Percentiles rank a stretch among this genome's conserved stretches.
These are phyloP conservation scores for Herpetotheres cachinnans DNA, from an alignment of 2,113 vertebrate genomes.

Conservation along the genomic window DNA sequence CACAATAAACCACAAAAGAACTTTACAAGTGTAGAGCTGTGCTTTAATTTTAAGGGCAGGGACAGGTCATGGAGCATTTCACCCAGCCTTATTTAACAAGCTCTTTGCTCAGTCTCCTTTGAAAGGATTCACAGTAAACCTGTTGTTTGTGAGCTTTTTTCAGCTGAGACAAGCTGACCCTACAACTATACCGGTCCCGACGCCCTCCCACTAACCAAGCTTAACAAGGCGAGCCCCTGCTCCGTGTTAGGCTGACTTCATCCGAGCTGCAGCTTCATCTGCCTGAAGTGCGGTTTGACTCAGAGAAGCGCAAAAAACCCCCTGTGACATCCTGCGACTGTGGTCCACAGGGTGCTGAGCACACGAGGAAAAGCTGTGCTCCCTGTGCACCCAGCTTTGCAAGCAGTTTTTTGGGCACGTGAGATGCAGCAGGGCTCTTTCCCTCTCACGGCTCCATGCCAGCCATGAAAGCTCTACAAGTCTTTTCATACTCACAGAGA, in stretches of 20 bases:
- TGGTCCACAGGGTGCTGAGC: fast-evolving
- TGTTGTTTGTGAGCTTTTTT: neutral
- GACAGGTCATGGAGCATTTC: neutral
- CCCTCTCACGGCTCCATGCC: neutral
- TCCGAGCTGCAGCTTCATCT: neutral
- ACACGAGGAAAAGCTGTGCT: neutral
- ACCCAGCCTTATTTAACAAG: neutral
- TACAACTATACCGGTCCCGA: neutral
- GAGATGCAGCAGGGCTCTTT: neutral
- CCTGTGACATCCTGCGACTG: neutral
- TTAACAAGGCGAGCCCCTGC: neutral
- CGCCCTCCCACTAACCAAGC: fast-evolving
- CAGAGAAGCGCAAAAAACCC: neutral
- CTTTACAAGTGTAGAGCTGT: neutral
- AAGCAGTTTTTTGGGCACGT: neutral
- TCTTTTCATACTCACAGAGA: neutral
- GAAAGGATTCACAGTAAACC: neutral
- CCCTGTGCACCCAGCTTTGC: neutral
- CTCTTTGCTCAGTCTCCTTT: neutral
- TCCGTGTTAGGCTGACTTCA: neutral
- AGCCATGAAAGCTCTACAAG: neutral
- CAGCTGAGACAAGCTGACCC: neutral
- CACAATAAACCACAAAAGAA: neutral
- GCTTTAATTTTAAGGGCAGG: neutral
- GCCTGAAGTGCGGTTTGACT: neutral